Base-by-base conservation (phyloP, 2,113 vertebrate genomes). In the Rhegmatorhina hoffmannsi region DNA sequence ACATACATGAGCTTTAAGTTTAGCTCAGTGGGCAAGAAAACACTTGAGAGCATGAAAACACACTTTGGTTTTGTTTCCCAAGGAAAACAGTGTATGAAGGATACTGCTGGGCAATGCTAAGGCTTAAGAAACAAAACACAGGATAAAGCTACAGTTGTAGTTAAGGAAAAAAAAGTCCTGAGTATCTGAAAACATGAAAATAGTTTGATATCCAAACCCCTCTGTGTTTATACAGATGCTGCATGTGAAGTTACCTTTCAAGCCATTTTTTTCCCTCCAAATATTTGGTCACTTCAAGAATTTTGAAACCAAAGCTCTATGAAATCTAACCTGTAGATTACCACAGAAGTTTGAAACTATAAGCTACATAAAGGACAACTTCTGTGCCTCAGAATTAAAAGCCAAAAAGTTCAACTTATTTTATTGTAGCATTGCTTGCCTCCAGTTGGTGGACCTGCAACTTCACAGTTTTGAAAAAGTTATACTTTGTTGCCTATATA, bases 1-100 rank as follows among this genome's bases (percentile, higher is more conserved):
- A 49, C 8, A 10, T 77, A 28, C 29, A 15, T 47, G 38, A 92
- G 78, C 40, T 59, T 68, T 12, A 80, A 10, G 49, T 68, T 89
- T 55, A 89, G n/a, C 38, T 94, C 67, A 68, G 28, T 23, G 25
- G 66, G 46, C 49, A 82, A 59, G 50, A 84, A 74, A 94, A 89
- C 6, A 3, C 28, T 76, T 73, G 34, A 67, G 73, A 94, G 78
- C 78, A 66, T 6, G 17, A 77, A 86, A 47, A 88, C 55, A 94
- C 38, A 84, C 91, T 97, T 95, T 95, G 94, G 95, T 93, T 90
- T 92, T 87, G 47, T 81, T 96, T 93, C 67, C 84, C 58, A 69
- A 93, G 94, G 86, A 75, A 70, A 83, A 69, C 33, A 59, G 47
- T 53, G 28, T 38, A 38, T 68, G 33, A 80, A 81, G n/a, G 47